Evolutionary conservation across 2,797 vertebrate species (phyloP).

Genomic region (Phylloscopus collybita): DNA sequence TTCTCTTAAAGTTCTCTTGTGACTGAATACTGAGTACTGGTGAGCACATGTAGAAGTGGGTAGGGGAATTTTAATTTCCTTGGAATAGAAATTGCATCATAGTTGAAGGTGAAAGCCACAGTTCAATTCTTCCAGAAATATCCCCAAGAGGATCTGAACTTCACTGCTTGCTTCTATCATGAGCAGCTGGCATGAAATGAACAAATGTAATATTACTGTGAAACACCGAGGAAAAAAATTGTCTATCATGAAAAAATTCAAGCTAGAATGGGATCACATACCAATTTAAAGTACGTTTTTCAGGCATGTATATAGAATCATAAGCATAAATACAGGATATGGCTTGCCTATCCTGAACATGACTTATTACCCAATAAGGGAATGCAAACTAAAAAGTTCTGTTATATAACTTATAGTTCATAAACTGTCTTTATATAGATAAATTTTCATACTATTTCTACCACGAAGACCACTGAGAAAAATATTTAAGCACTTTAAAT

Average conservation of each 20-base stretch:
- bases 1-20: neutral
- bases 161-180: neutral
- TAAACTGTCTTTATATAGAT: neutral
- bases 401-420: neutral
- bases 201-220: neutral
- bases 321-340: neutral
- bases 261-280: neutral
- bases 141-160: neutral
- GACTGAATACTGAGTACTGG: neutral
- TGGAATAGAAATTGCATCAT: neutral
- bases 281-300: neutral
- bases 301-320: neutral
- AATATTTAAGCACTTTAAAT: neutral
- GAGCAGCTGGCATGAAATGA: constrained; percentile 1
- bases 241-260: neutral
- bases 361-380: neutral
- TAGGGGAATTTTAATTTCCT: neutral
- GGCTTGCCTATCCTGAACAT: neutral
- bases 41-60: neutral
- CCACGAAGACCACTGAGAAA: neutral
- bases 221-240: neutral
- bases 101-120: neutral
- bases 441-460: neutral
- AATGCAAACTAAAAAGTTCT: neutral
- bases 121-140: neutral